Evolutionary conservation across 2,113 vertebrate species (phyloP).

Genomic region (Muntiacus muntjak): DNA sequence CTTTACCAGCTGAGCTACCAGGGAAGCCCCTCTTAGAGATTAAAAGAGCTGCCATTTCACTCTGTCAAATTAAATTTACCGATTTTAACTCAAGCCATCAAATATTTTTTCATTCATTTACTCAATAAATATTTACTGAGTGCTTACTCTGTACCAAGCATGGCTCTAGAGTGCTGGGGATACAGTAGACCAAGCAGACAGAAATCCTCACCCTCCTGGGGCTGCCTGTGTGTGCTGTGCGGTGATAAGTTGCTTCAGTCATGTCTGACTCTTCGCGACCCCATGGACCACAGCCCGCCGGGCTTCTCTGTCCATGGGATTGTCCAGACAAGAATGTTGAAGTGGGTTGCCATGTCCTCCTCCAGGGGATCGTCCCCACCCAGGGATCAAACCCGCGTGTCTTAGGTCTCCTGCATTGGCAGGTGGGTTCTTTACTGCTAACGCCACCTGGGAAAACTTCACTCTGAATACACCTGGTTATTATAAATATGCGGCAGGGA

Average conservation of each 20-base stretch:
- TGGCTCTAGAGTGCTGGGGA: neutral
- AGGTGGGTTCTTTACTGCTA: neutral
- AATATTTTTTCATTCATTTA: slow-evolving; percentile 18
- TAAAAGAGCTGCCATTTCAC: neutral
- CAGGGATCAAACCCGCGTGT: neutral
- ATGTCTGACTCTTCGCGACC: accelerated
- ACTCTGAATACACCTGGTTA: neutral
- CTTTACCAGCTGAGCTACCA: neutral
- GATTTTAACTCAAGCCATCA: neutral
- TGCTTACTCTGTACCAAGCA: neutral
- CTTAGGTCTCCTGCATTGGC: neutral
- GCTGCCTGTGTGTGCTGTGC: neutral
- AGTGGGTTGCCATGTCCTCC: neutral
- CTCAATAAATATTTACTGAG: neutral
- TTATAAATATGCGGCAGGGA: neutral
- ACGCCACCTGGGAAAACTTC: neutral
- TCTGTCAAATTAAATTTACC: neutral
- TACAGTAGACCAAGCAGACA: neutral
- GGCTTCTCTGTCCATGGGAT: neutral
- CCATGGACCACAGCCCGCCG: neutral
- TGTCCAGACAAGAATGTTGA: neutral
- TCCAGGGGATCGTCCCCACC: neutral
- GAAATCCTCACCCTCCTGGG: neutral
- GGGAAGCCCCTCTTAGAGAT: neutral
- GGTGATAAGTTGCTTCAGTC: neutral